Evolutionary conservation across 2,797 vertebrate species (phyloP).

Genomic region (Vireo griseus): DNA sequence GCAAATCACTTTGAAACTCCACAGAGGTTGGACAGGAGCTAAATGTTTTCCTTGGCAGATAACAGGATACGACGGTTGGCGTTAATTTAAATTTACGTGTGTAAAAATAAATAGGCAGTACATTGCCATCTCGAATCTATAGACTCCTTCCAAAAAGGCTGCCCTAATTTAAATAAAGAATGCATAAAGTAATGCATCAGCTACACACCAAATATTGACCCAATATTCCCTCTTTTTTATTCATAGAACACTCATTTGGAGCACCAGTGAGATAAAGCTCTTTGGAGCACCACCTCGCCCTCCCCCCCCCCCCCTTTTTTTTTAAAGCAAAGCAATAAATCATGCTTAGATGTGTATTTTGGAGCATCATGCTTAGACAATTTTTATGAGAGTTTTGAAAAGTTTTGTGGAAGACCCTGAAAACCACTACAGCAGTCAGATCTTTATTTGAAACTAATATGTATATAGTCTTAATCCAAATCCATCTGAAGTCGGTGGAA

Average conservation of each 20-base stretch:
- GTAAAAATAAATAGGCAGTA: conserved; percentile 2
- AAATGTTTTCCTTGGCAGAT: conserved; percentile 14
- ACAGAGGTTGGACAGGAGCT: background rate
- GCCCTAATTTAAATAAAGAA: conserved; percentile 31
- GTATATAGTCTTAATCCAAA: background rate
- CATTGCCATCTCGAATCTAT: background rate
- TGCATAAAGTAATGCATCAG: background rate
- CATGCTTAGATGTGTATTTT: background rate
- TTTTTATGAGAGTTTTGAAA: background rate
- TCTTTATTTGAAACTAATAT: background rate
- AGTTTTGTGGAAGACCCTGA: background rate
- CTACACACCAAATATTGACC: background rate
- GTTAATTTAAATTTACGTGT: background rate
- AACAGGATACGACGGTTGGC: background rate
- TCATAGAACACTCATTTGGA: background rate
- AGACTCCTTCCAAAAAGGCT: background rate
- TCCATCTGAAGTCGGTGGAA: background rate
- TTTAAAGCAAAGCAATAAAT: background rate
- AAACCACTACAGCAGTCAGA: background rate
- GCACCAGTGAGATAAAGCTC: background rate
- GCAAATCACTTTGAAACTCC: conserved; percentile 6
- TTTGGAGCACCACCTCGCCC: rapidly evolving
- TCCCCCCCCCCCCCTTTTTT: rapidly evolving
- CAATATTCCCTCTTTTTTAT: background rate
- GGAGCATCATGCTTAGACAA: background rate